These are phyloP conservation scores for Gortyna flavago DNA, from an alignment of 2,888 invertebrate species.

Conservation along the genomic window DNA sequence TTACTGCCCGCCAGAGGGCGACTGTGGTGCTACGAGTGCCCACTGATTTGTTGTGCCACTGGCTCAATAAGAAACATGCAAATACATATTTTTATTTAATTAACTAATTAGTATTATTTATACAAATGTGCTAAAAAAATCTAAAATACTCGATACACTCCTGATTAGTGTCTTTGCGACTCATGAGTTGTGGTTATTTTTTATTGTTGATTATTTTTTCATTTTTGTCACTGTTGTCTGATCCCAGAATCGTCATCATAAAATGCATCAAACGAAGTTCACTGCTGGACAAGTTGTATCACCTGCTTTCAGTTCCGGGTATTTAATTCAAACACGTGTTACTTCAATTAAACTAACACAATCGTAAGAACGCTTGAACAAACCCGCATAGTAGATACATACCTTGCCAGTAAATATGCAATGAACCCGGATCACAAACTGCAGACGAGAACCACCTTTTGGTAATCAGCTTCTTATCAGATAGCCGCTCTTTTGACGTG, in stretches of 20 bases:
- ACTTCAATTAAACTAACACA: background rate
- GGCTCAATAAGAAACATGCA: slow-evolving; percentile 17
- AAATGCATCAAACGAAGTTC: too few relatives aligned
- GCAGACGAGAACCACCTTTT: slow-evolving; percentile 17
- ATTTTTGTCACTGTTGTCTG: background rate
- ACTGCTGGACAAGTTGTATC: background rate
- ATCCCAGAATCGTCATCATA: background rate
- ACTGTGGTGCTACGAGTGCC: background rate
- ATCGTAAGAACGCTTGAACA: slow-evolving; percentile 1
- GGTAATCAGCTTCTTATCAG: background rate
- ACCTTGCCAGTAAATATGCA: slow-evolving; percentile 5
- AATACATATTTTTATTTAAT: slow-evolving; percentile 12
- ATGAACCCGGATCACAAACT: slow-evolving; percentile 3
- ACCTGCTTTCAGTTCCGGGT: background rate
- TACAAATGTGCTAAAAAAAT: background rate
- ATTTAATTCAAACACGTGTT: slow-evolving; percentile 2
- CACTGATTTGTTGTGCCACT: slow-evolving; percentile 52
- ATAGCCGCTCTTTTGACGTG: background rate
- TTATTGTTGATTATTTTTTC: background rate
- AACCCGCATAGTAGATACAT: slow-evolving; percentile 30
- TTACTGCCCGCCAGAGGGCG: slow-evolving; percentile 56
- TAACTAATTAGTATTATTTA: background rate
- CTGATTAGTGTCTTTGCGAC: background rate
- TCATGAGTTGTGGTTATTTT: background rate
- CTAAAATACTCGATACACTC: background rate